These are phyloP conservation scores for Diorhabda elongata DNA, from an alignment of 1,140 invertebrate species.

Conservation along the genomic window DNA sequence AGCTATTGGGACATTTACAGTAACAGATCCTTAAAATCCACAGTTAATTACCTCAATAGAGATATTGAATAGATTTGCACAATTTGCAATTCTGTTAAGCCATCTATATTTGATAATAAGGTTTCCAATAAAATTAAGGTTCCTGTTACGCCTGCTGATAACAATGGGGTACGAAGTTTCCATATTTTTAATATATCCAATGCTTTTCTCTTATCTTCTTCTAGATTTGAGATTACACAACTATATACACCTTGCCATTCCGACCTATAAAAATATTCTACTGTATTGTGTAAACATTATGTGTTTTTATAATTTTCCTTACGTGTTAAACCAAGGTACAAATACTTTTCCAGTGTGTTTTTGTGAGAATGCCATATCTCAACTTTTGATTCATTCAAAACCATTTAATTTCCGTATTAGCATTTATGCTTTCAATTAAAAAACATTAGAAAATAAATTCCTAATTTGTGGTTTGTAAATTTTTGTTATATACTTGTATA, in stretches of 20 bases:
- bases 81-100: too few relatives aligned
- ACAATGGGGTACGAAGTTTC: conserved; percentile 60
- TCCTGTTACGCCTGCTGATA: conserved; percentile 65
- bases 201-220: conserved; percentile 48
- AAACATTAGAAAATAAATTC: too few relatives aligned
- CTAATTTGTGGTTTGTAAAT: not conserved
- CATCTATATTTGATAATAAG: conserved; percentile 15
- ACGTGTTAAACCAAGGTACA: conserved; percentile 42
- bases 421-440: too few relatives aligned
- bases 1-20: too few relatives aligned
- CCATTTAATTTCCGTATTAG: too few relatives aligned
- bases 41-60: conserved; percentile 34
- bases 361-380: conserved; percentile 39
- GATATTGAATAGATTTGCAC: conserved; percentile 29
- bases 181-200: conserved; percentile 55
- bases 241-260: conserved; percentile 59
- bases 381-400: too few relatives aligned
- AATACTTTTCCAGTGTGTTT: conserved; percentile 37
- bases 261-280: conserved; percentile 27
- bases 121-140: conserved; percentile 61
- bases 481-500: not conserved
- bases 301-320: conserved; percentile 19
- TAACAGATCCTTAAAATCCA: too few relatives aligned
- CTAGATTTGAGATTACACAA: conserved; percentile 52
- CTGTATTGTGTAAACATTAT: conserved; percentile 9